Conservation (phyloP, 2,797 vertebrate genomes). For the Sebastes jordani region DNA sequence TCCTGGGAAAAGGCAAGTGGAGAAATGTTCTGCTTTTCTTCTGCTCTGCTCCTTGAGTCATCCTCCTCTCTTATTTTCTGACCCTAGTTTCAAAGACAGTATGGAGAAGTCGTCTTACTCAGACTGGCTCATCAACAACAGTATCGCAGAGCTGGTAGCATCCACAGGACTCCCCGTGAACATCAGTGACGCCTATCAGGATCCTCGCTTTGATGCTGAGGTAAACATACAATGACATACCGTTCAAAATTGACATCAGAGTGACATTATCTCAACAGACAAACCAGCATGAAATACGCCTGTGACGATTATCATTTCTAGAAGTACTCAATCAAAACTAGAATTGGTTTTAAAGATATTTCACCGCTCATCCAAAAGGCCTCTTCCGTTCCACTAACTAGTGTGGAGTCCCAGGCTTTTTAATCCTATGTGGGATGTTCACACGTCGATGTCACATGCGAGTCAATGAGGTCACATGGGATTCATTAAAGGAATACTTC, state of each 20-base stretch:
- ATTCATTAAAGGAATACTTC: not conserved
- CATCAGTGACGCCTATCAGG: conserved; percentile 97
- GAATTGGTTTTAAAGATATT: not conserved
- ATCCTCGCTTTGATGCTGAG: conserved; percentile 97
- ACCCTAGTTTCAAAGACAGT: conserved; percentile 93
- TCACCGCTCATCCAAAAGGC: not conserved
- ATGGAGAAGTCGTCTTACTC: conserved; percentile 96
- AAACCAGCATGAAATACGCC: not conserved
- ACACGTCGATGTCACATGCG: not conserved
- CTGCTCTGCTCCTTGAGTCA: not conserved
- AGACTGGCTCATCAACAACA: conserved; percentile 99
- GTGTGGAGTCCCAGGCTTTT: not conserved
- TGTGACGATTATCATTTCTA: not conserved
- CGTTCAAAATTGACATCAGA: not conserved
- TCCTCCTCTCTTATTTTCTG: conserved; percentile 13
- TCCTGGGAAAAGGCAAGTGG: not conserved
- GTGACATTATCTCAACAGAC: not conserved
- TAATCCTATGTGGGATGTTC: conserved; percentile 18
- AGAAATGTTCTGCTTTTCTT: not conserved
- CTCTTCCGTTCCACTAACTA: not conserved
- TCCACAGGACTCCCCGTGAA: conserved; percentile 98
- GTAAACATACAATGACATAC: conserved; percentile 73
- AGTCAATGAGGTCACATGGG: not conserved
- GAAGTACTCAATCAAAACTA: not conserved
- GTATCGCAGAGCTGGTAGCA: conserved; percentile 95